phyloP scores from a whole-genome alignment of 2,888 invertebrate genomes.

The Calameuta pallipes region DNA sequence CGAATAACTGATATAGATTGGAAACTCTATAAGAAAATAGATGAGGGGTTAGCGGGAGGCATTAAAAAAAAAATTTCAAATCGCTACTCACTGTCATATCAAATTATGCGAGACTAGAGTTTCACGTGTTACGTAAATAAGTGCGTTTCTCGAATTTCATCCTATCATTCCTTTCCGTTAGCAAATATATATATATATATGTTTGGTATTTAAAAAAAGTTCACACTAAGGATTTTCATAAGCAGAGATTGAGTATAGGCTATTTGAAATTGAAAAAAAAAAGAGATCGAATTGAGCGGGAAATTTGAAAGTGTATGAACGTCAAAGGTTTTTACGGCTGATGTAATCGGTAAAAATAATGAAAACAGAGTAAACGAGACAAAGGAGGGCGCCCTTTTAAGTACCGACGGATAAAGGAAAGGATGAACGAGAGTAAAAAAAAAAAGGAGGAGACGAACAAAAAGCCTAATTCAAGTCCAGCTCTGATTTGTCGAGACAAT shows the following conservation, averaged over 20 bases:
- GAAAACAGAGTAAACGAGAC: constrained; percentile 8
- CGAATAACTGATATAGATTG: neutral
- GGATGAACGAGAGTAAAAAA: constrained; percentile 13
- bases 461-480: constrained; percentile 10
- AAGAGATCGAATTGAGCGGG: neutral
- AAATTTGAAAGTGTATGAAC: neutral
- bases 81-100: constrained; percentile 56
- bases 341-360: neutral
- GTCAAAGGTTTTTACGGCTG: neutral
- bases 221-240: neutral
- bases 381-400: neutral
- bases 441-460: constrained; percentile 6
- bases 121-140: constrained; percentile 43
- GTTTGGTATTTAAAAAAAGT: neutral
- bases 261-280: neutral
- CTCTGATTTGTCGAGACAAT: constrained; percentile 6
- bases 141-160: constrained; percentile 59
- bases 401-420: constrained; percentile 6
- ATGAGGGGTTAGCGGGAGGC: neutral
- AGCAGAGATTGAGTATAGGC: neutral
- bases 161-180: constrained; percentile 50
- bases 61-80: constrained; percentile 38
- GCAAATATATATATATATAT: constrained; percentile 23
- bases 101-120: constrained; percentile 58
- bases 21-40: neutral